Percentiles rank a stretch among this genome's conserved stretches.
phyloP scores from a whole-genome alignment of 2,888 invertebrate species.

The Timandra comae region DNA sequence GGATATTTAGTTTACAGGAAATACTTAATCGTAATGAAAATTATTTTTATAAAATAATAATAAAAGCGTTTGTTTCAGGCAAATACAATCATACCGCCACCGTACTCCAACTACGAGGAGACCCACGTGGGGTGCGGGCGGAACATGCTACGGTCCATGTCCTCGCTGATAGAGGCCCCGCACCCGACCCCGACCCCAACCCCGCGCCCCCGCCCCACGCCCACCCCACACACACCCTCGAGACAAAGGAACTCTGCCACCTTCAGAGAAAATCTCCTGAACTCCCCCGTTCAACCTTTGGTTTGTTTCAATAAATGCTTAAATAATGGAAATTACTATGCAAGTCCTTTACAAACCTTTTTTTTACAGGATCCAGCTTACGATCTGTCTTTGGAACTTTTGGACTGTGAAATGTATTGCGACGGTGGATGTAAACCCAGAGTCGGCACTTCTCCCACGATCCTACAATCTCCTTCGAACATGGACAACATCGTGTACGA shows the following conservation, averaged over 20 bases:
- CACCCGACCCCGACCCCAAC: slow-evolving; percentile 30
- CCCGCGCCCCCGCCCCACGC: slow-evolving; percentile 17
- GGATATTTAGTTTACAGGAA: not conserved
- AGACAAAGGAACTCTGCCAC: slow-evolving; percentile 26
- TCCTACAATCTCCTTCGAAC: slow-evolving; percentile 40
- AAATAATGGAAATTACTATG: slow-evolving; percentile 5
- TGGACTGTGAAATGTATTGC: slow-evolving; percentile 61
- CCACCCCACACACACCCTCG: slow-evolving; percentile 14
- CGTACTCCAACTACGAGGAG: slow-evolving; percentile 86
- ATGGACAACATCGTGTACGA: slow-evolving; percentile 45
- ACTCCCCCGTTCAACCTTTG: slow-evolving; percentile 49
- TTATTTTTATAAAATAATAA: too few relatives aligned
- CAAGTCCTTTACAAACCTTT: slow-evolving; percentile 11
- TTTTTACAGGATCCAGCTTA: slow-evolving; percentile 46
- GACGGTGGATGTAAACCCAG: slow-evolving; percentile 59
- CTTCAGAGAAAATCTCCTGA: slow-evolving; percentile 55
- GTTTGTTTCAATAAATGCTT: too few relatives aligned
- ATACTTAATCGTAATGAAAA: not conserved
- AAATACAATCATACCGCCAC: slow-evolving; percentile 88
- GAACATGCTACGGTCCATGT: slow-evolving; percentile 76
- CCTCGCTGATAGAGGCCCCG: slow-evolving; percentile 71
- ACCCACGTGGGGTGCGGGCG: slow-evolving; percentile 67
- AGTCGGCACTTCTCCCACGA: slow-evolving; percentile 53
- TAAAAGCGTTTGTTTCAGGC: slow-evolving; percentile 66
- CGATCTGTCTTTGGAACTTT: slow-evolving; percentile 57